Evolutionary conservation across 2,113 vertebrate genomes (phyloP).

Genomic region (Bubo scandiacus): DNA sequence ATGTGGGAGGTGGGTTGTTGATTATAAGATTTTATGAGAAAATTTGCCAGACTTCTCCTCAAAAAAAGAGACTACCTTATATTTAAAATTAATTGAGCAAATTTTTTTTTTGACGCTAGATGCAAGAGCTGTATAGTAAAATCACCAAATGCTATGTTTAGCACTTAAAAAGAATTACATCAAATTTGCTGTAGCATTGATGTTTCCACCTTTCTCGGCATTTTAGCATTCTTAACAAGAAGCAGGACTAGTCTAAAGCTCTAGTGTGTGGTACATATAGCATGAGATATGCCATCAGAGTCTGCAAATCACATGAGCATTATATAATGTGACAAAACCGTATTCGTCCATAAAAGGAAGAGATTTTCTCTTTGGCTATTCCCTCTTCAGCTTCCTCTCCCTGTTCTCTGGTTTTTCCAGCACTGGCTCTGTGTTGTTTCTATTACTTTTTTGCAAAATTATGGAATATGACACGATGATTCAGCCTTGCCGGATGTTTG

Average conservation of each 20-base stretch:
- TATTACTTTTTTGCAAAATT: background rate
- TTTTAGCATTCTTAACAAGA: background rate
- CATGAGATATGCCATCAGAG: background rate
- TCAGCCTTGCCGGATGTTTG: background rate
- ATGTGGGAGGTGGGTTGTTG: background rate
- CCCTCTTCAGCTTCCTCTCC: background rate
- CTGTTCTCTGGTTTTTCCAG: background rate
- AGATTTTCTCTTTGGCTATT: background rate
- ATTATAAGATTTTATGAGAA: background rate
- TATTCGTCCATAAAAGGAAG: background rate
- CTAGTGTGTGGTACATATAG: background rate
- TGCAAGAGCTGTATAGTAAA: background rate
- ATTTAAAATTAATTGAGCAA: background rate
- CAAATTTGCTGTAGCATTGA: background rate
- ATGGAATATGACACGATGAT: background rate
- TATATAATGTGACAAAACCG: background rate
- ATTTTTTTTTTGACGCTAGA: background rate
- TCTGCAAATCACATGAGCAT: background rate
- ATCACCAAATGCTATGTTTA: background rate
- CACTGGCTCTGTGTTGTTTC: accelerated
- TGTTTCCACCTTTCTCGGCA: background rate
- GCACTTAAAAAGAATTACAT: background rate
- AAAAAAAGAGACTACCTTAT: background rate
- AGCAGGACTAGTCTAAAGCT: background rate
- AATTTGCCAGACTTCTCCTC: background rate